Percentiles rank a stretch among this genome's conserved stretches.
phyloP scores from a whole-genome alignment of 1,140 invertebrate species.

The Halotydeus destructor region DNA sequence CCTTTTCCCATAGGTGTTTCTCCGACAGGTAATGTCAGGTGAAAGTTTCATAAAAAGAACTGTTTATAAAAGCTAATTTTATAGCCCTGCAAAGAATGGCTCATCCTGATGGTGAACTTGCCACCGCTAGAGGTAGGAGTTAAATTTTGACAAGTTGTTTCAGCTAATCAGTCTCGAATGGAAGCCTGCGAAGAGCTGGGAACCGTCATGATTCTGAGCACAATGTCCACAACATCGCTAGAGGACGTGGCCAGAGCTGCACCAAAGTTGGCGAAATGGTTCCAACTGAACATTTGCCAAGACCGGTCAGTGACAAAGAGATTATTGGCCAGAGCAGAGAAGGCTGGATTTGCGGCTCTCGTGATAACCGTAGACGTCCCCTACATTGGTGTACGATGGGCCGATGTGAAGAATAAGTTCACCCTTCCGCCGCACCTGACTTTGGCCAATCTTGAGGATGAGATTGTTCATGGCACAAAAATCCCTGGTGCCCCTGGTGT shows the following conservation, averaged over 20 bases:
- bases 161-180: background rate
- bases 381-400: slow-evolving; percentile 51
- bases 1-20: slow-evolving; percentile 64
- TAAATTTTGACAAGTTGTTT: background rate
- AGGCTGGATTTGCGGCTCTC: slow-evolving; percentile 61
- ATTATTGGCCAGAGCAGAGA: slow-evolving; percentile 55
- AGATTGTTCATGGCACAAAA: slow-evolving; percentile 16
- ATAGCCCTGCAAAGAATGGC: slow-evolving; percentile 78
- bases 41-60: background rate
- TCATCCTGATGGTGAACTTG: slow-evolving; percentile 67
- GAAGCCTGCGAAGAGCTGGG: slow-evolving; percentile 46
- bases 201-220: slow-evolving; percentile 61
- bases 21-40: slow-evolving; percentile 62
- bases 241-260: slow-evolving; percentile 61
- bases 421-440: slow-evolving; percentile 49
- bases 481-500: slow-evolving; percentile 41
- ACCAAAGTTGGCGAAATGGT: slow-evolving; percentile 56
- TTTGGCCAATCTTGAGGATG: slow-evolving; percentile 47
- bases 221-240: slow-evolving; percentile 60
- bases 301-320: slow-evolving; percentile 49
- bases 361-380: slow-evolving; percentile 78
- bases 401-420: slow-evolving; percentile 65
- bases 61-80: background rate
- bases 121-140: slow-evolving; percentile 47
- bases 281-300: slow-evolving; percentile 72